Evolutionary conservation across 2,888 invertebrate species (phyloP).

Genomic region (Apoderus coryli): DNA sequence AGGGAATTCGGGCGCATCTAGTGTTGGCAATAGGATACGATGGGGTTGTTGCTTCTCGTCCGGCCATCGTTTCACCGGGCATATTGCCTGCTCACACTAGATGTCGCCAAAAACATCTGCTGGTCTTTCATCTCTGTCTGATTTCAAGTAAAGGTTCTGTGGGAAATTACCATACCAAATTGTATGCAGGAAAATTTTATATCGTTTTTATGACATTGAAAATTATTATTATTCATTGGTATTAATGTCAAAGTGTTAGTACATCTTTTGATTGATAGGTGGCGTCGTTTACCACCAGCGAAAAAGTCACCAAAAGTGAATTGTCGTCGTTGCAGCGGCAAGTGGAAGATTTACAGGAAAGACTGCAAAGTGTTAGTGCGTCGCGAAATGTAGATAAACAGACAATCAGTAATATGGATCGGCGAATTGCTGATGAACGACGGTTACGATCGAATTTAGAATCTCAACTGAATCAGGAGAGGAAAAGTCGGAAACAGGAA

Average conservation of each 20-base stretch:
- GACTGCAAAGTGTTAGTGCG: slow-evolving; percentile 58
- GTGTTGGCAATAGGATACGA: too few relatives aligned
- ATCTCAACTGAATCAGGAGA: slow-evolving; percentile 55
- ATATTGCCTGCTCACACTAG: too few relatives aligned
- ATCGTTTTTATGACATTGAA: slow-evolving; percentile 1
- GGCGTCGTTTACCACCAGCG: slow-evolving; percentile 46
- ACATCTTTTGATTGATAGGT: slow-evolving; percentile 33
- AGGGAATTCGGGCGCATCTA: too few relatives aligned
- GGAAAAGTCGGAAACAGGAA: slow-evolving; percentile 49
- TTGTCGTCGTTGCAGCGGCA: slow-evolving; percentile 68
- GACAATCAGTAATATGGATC: slow-evolving; percentile 59
- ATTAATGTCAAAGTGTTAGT: neutral
- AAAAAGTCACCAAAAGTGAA: slow-evolving; percentile 55
- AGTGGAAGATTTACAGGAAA: slow-evolving; percentile 74
- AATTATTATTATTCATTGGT: slow-evolving; percentile 5
- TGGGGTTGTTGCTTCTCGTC: too few relatives aligned
- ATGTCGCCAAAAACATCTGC: too few relatives aligned
- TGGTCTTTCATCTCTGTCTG: too few relatives aligned
- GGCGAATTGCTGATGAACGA: slow-evolving; percentile 73
- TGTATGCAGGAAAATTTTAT: slow-evolving; percentile 4
- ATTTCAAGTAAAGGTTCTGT: neutral
- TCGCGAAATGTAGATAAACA: slow-evolving; percentile 67
- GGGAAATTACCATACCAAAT: neutral
- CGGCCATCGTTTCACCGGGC: too few relatives aligned
- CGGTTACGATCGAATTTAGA: slow-evolving; percentile 61